Evolutionary conservation across 2,113 vertebrate species (phyloP).

Genomic region (Hylia prasina): DNA sequence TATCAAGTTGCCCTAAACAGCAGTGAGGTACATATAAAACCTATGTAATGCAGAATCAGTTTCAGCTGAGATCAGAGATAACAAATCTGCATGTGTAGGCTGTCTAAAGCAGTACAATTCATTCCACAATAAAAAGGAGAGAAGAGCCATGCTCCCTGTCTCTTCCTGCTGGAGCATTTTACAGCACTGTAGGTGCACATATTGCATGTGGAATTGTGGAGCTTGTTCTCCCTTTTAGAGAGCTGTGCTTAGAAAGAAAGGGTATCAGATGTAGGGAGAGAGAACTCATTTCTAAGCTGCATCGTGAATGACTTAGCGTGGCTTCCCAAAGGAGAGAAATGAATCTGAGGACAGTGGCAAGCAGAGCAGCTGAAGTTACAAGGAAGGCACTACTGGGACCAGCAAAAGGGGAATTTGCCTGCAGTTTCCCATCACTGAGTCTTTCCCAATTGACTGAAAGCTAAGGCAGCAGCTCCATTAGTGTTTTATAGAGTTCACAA

Average conservation of each 20-base stretch:
- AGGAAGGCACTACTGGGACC: background rate
- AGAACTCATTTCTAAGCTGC: background rate
- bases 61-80: background rate
- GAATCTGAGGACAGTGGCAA: background rate
- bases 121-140: background rate
- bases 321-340: background rate
- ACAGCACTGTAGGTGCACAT: background rate
- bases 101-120: background rate
- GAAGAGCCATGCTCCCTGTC: background rate
- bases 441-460: background rate
- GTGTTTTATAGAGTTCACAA: constrained; percentile 34
- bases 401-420: background rate
- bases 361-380: background rate
- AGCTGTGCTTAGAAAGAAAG: background rate
- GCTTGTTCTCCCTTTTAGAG: background rate
- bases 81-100: background rate
- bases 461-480: constrained; percentile 9
- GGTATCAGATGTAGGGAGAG: background rate
- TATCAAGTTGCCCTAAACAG: background rate
- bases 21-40: background rate
- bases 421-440: background rate
- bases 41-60: background rate
- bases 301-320: background rate
- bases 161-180: constrained; percentile 4
- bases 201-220: background rate